Percentiles rank a stretch among this genome's conserved stretches.
phyloP scores from a whole-genome alignment of 2,113 vertebrate species.

The Psephotus haematonotus region DNA sequence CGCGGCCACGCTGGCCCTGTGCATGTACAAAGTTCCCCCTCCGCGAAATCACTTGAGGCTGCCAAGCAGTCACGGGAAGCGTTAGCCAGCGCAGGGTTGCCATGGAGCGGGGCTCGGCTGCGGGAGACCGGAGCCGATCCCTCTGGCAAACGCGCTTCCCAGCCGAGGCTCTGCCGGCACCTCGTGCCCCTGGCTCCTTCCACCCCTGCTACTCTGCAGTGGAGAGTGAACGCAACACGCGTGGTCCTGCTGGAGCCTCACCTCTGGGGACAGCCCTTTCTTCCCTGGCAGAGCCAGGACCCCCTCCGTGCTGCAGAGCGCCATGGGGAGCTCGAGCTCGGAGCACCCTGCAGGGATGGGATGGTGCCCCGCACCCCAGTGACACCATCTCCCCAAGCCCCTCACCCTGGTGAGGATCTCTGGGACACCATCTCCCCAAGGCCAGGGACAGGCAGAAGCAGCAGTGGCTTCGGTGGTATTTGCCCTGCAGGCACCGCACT shows the following conservation, averaged over 20 bases:
- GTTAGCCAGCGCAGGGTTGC: constrained; percentile 55
- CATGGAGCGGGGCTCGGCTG: constrained; percentile 45
- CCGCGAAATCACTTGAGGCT: constrained; percentile 60
- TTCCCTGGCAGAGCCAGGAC: neutral
- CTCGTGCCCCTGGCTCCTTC: neutral
- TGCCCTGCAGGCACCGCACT: neutral
- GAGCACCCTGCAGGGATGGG: accelerated
- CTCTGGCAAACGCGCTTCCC: neutral
- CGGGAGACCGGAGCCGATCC: neutral
- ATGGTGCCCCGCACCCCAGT: neutral
- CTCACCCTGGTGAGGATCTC: neutral
- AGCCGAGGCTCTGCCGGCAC: neutral
- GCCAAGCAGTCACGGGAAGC: constrained; percentile 69
- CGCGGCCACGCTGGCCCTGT: neutral
- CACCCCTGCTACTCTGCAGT: neutral
- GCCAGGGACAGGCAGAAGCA: neutral
- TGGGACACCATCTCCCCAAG: neutral
- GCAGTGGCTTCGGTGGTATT: accelerated
- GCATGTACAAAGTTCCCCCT: constrained; percentile 13
- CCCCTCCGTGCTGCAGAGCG: neutral
- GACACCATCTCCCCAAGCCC: neutral
- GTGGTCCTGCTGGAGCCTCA: accelerated
- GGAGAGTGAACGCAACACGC: accelerated
- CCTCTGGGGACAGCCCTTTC: neutral
- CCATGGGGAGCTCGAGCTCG: accelerated